Percentiles rank a stretch among this genome's conserved stretches.
These are phyloP conservation scores for Anastatus disparis DNA, from an alignment of 1,140 invertebrate species.

Conservation along the genomic window DNA sequence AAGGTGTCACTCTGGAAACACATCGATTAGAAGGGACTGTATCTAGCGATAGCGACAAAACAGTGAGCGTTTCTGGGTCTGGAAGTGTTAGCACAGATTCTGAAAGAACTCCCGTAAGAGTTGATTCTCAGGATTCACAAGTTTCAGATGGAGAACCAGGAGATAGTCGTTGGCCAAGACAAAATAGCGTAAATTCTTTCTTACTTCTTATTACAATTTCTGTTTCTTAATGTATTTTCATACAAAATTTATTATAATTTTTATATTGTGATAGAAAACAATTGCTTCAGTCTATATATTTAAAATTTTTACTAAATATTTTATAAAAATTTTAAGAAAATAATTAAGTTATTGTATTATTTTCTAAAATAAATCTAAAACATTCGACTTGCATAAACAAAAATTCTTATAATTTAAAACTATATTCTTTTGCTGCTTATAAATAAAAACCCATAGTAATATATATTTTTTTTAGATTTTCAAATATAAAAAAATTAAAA, in stretches of 20 bases:
- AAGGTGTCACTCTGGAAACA: constrained; percentile 70
- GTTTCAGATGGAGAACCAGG: constrained; percentile 75
- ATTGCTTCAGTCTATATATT: too few species aligned
- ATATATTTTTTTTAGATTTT: too few species aligned
- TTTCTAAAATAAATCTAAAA: too few species aligned
- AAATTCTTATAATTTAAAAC: too few species aligned
- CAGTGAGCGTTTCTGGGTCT: constrained; percentile 78
- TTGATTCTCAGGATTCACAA: constrained; percentile 90
- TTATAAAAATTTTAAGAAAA: too few species aligned
- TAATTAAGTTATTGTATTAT: too few species aligned
- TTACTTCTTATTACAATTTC: constrained; percentile 36
- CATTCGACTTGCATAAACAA: too few species aligned
- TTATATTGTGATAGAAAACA: too few species aligned
- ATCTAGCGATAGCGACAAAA: constrained; percentile 87
- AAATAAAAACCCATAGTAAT: too few species aligned
- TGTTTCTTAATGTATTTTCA: background rate
- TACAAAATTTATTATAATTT: background rate
- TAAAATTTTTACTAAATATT: too few species aligned
- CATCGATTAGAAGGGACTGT: constrained; percentile 75
- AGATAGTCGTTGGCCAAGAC: constrained; percentile 80
- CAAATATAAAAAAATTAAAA: too few species aligned
- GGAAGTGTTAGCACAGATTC: constrained; percentile 83
- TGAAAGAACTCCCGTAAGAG: constrained; percentile 81
- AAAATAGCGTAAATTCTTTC: constrained; percentile 89
- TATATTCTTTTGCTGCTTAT: too few species aligned